These are phyloP conservation scores for Aradophagus sp. DNA, from an alignment of 1,140 invertebrate species.

Conservation along the genomic window DNA sequence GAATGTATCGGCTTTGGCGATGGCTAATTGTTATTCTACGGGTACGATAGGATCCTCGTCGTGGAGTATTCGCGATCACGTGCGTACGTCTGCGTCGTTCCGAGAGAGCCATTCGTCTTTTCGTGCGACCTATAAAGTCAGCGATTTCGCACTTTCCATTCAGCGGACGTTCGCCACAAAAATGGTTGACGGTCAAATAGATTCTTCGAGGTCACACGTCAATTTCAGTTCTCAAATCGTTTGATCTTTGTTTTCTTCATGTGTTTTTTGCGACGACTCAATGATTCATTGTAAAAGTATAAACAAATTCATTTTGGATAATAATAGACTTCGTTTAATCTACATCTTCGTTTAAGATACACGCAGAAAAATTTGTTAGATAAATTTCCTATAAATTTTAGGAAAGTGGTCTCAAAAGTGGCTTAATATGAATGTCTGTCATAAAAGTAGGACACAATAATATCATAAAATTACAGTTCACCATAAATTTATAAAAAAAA, in stretches of 20 bases:
- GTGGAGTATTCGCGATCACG: constrained; percentile 54
- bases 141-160: constrained; percentile 60
- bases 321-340: no score
- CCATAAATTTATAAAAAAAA: no score
- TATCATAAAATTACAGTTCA: no score
- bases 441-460: no score
- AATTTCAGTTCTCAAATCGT: constrained; percentile 28
- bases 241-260: constrained; percentile 15
- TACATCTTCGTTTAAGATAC: no score
- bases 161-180: constrained; percentile 39
- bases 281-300: constrained; percentile 29
- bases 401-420: no score
- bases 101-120: constrained; percentile 54
- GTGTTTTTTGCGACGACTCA: background rate
- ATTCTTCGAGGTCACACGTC: constrained; percentile 51
- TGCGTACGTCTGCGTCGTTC: constrained; percentile 55
- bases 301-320: no score
- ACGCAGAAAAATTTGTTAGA: no score
- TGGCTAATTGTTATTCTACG: constrained; percentile 71
- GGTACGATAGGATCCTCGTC: constrained; percentile 58
- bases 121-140: constrained; percentile 48
- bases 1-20: constrained; percentile 69
- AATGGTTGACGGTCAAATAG: constrained; percentile 53
- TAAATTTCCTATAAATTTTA: no score
- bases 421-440: no score